A percentile compares a stretch with the other conserved stretches of the same genome.
Evolutionary conservation across 1,140 invertebrate genomes (phyloP).

Genomic region (Papilio xuthus): DNA sequence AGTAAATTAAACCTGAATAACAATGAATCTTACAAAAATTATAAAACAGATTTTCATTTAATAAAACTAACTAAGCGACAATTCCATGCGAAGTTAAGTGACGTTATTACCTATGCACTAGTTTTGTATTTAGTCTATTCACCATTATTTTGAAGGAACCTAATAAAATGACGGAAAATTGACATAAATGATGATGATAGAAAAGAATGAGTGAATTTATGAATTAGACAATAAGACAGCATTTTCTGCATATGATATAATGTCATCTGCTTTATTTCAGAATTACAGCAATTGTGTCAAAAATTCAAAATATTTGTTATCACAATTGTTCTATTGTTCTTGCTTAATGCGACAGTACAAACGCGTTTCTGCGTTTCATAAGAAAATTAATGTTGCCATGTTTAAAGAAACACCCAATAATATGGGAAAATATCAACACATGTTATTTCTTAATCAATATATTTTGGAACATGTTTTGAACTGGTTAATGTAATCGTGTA

Average conservation of each 20-base stretch:
- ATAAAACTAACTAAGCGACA: background rate
- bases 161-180: background rate
- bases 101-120: background rate
- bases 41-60: background rate
- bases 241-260: constrained; percentile 6
- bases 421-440: background rate
- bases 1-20: background rate
- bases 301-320: constrained; percentile 20
- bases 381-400: constrained; percentile 4
- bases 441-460: background rate
- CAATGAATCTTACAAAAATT: background rate
- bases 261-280: background rate
- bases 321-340: constrained; percentile 26
- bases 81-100: background rate
- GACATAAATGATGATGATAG: constrained; percentile 1
- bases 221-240: background rate
- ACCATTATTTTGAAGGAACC: background rate
- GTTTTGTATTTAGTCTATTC: background rate
- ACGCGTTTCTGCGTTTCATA: constrained; percentile 12
- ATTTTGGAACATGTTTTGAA: background rate
- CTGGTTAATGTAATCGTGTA: background rate
- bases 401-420: background rate
- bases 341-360: background rate
- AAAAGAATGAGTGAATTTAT: background rate
- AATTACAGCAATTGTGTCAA: constrained; percentile 12